Evolutionary conservation across 92 coral and sea anemone species (phyloP), one percentile per base, ranked within the genome.

Genomic region (Siderastrea radians): DNA sequence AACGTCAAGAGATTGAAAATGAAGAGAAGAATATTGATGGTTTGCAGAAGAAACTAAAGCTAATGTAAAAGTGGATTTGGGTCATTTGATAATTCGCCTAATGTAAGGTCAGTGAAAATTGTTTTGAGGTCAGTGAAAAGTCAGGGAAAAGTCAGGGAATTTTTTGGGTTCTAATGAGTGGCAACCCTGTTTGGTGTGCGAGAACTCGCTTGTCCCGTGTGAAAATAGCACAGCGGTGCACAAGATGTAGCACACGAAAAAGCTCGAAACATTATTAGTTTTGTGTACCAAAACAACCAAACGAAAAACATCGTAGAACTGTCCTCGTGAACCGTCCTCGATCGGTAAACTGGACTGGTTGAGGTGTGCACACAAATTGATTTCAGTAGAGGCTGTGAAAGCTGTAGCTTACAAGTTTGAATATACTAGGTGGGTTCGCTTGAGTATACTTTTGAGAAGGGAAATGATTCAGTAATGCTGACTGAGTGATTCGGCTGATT

Each of bases 31-130:
- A 76, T 16, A 86, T 77, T 46, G 77, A 86, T 85, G 82, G 74
- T 64, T 54, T 85, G n/a, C 82, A 85, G 65, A 85, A 85, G 82
- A 85, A 85, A 66, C 89, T 85, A 77, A 85, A 85, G 83, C 89
- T 85, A 75, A 76, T 55, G 80, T 59, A 76, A 76, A 55, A 76
- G 80, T n/a, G 68, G 66, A 76, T 76, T 76, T 75, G 47, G 80
- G 68, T 55, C 26, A 76, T 76, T 76, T 76, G 52, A 9, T 76
- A 76, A 76, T 43, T 76, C 80, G 67, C 80, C 68, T 76, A 76
- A 76, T 76, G 80, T 49, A 76, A 76, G 67, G 68, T 76, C 81
- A 76, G 81, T 76, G 66, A 76, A 76, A 76, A 76, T 76, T 76
- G 67, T 76, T 72, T 70, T 70, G 75, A 74, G 79, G 79, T 74